Conservation (phyloP, 92 coral and sea anemone species). For the Actinostola sp. region DNA sequence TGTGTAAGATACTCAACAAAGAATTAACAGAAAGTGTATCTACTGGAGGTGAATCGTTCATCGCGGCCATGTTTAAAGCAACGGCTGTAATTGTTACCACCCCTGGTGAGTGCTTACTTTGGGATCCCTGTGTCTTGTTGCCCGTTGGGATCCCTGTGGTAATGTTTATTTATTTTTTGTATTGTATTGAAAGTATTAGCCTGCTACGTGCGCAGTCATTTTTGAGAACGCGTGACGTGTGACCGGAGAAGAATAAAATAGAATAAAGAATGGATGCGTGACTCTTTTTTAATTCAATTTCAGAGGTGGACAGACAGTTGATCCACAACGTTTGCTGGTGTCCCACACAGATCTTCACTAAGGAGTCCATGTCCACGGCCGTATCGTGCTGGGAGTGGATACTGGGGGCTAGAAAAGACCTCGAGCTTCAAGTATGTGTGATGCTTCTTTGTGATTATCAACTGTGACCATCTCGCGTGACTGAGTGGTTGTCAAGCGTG, state of each 20-base stretch:
- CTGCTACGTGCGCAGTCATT: too few species aligned
- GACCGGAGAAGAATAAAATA: too few species aligned
- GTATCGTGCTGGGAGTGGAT: constrained; percentile 99
- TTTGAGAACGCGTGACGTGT: too few species aligned
- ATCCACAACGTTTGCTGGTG: constrained; percentile 88
- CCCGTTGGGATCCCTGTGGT: neutral
- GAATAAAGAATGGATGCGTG: too few species aligned
- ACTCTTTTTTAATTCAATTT: neutral
- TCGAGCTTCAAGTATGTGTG: constrained; percentile 77
- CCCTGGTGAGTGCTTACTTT: constrained; percentile 18
- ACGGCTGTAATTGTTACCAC: constrained; percentile 86
- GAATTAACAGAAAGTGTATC: constrained; percentile 63
- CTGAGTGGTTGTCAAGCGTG: too few species aligned
- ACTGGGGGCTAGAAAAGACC: constrained; percentile 88
- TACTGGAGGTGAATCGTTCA: constrained; percentile 58
- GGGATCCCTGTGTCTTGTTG: too few species aligned
- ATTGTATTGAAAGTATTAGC: too few species aligned
- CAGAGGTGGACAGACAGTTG: constrained; percentile 82
- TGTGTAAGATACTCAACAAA: constrained; percentile 63
- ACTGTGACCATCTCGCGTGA: too few species aligned
- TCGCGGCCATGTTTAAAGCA: constrained; percentile 89
- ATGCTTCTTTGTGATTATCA: too few species aligned
- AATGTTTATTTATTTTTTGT: neutral
- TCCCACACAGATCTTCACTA: constrained; percentile 91
- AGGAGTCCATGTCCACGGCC: constrained; percentile 84